Evolutionary conservation across 2,797 vertebrate species (phyloP), one percentile per base, ranked within the genome.

Genomic region (Acanthopagrus latus): DNA sequence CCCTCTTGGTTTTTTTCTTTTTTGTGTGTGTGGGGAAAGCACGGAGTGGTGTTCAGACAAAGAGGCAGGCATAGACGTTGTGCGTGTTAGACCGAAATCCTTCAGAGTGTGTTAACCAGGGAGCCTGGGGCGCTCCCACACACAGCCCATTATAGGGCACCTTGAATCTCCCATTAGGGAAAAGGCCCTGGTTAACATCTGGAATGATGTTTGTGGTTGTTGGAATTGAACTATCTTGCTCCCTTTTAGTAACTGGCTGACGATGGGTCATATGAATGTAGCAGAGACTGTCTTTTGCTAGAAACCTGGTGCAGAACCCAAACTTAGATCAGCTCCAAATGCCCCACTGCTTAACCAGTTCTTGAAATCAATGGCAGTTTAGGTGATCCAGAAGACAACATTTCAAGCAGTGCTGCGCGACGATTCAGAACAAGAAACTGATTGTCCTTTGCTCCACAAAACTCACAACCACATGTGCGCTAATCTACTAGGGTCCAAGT

Each of bases 61-160:
- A 87, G 66, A 82, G 68, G 76, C 25, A 74, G 74, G 89, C 86
- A 90, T 89, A 80, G 82, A 76, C 87, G 58, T 27, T 73, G 70
- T 81, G 81, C 80, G 56, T 78, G 80, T 70, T 56, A 91, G 86
- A 82, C 90, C 91, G 89, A 86, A 78, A 85, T 86, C 63, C 74
- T 82, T 85, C 75, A 83, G 71, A 76, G 89, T 76, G 84, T 80
- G 84, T 93, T 86, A 88, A 92, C 88, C 87, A 78, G 55, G 83
- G 68, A 72, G 87, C 91, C 80, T 68, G 70, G 70, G 86, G 89
- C 81, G 16, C 90, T 87, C 74, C 88, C 84, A 83, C 83, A 80
- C 77, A 90, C 87, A 75, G 72, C 70, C 84, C 78, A 87, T 90
- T 91, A 92, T 82, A 83, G 86, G 86, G 88, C 90, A 93, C 89